phyloP scores from a whole-genome alignment of 2,797 vertebrate species.

The Zenarchopterus dispar region DNA sequence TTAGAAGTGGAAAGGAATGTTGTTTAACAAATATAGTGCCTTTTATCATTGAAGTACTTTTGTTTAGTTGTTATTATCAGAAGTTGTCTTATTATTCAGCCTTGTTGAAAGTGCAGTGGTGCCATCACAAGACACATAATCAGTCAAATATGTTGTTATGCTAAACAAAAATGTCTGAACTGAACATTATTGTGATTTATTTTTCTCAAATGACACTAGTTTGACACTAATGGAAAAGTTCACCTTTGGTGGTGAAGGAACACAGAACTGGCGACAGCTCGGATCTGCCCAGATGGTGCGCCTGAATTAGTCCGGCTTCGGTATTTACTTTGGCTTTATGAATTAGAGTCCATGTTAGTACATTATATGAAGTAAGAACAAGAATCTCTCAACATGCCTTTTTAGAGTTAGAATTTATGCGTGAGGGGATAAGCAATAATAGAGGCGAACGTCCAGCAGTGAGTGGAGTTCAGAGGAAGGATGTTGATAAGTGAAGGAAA shows the following conservation, averaged over 20 bases:
- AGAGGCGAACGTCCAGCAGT: conserved; percentile 25
- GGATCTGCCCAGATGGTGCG: too few relatives aligned
- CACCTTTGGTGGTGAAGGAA: too few relatives aligned
- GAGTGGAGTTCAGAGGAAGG: conserved; percentile 35
- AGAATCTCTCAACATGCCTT: neutral
- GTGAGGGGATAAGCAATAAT: neutral
- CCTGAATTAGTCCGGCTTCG: too few relatives aligned
- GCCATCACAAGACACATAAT: neutral
- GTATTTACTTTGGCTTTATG: neutral
- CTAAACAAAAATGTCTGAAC: neutral
- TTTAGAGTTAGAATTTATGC: neutral
- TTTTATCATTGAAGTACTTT: neutral
- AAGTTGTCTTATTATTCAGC: conserved; percentile 1
- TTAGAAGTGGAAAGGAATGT: neutral
- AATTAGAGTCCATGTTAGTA: neutral
- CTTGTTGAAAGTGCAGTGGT: neutral
- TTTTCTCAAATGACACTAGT: too few relatives aligned
- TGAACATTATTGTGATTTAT: too few relatives aligned
- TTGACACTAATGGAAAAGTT: too few relatives aligned
- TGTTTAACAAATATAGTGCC: neutral
- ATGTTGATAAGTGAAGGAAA: conserved; percentile 38
- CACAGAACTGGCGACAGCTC: too few relatives aligned
- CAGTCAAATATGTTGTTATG: neutral
- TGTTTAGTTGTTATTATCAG: neutral
- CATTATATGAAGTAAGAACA: conserved; percentile 8